Evolutionary conservation across 2,113 vertebrate genomes (phyloP), one percentile per base, ranked within the genome.

Genomic region (Bubo bubo): DNA sequence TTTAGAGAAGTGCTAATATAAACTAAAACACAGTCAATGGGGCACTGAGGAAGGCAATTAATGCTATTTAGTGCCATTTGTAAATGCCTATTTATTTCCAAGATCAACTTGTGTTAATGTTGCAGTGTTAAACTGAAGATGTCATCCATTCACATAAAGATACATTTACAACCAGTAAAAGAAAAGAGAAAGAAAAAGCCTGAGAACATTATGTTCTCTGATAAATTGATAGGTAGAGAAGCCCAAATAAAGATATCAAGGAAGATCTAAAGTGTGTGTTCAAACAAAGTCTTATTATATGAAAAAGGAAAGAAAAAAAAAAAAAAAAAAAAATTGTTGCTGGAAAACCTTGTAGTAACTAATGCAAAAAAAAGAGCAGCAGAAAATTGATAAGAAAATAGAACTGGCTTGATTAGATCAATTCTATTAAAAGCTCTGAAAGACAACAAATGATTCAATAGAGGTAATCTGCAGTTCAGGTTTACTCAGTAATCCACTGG

Each of bases 401-500:
- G 64, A 97, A 97, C n/a, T 56, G 50, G 4, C 22, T 79, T 93
- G 97, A 98, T 98, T 98, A 98, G 68, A 98, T 98, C 96, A 96
- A 96, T 97, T 97, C 96, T 97, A 96, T 98, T 98, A 97, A 98
- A 97, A 98, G 64, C 95, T 94, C 63, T 88, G 95, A 93, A 97
- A 96, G 87, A 95, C 91, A 97, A 95, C 96, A 97, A 97, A 97
- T 97, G 91, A 97, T 97, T 98, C 92, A 97, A 82, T 52, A 95
- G 60, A 97, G 59, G 84, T 97, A 97, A 98, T 98, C 95, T 97
- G 66, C 90, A 90, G 88, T 91, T 95, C 77, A 92, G 76, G 87
- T 98, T 98, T 98, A 89, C 80, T 96, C 90, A 97, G 92, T 96
- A 98, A 98, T 93, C 96, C 97, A 97, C 97, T 94, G 79, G 97